Evolutionary conservation across 2,888 invertebrate genomes (phyloP), one percentile per base, ranked within the genome.

Genomic region (Hypercompe scribonia): DNA sequence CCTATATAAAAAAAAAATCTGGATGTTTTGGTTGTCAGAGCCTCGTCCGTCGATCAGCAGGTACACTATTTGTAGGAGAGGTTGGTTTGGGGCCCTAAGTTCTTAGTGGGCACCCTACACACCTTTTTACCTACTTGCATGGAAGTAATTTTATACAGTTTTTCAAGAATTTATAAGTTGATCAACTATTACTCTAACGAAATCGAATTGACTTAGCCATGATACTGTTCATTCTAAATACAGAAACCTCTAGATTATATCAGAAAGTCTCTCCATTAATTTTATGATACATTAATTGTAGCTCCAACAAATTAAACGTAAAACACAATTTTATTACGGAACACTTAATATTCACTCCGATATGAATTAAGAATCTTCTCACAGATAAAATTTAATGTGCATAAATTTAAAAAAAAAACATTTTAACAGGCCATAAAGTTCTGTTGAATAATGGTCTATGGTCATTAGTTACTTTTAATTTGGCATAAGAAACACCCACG

Each of bases 381-480:
- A 36, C 34, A 65, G n/a, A 65, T 36, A 65, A 65, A 65, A 65
- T n/a, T 34, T 65, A n/a, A 65, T 34, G 34, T 24, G 10, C 34
- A 64, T 8, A 64, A 24, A 24, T 64, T 33, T 5, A 64, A 34
- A 24, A 34, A 65, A 36, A 36, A 65, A 1, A 18, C 18, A 65
- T 24, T 65, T 65, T 13, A 36, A 24, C 0, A 36, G 34, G 3
- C 36, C 64, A 36, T 65, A 34, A 65, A n/a, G 36, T 34, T 65
- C 36, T 36, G 28, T 36, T 65, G 64, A 65, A 36, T 34, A 65
- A 65, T 65, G 13, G 64, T 65, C 64, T 65, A 34, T 36, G 64
- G 64, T 34, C n/a, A n/a, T 65, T 65, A 10, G 34, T 65, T 65
- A 24, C 11, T 34, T 65, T 65, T 34, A 36, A 65, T 65, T 33